Evolutionary conservation across 2,113 vertebrate species (phyloP).

Genomic region (Hassar affinis): DNA sequence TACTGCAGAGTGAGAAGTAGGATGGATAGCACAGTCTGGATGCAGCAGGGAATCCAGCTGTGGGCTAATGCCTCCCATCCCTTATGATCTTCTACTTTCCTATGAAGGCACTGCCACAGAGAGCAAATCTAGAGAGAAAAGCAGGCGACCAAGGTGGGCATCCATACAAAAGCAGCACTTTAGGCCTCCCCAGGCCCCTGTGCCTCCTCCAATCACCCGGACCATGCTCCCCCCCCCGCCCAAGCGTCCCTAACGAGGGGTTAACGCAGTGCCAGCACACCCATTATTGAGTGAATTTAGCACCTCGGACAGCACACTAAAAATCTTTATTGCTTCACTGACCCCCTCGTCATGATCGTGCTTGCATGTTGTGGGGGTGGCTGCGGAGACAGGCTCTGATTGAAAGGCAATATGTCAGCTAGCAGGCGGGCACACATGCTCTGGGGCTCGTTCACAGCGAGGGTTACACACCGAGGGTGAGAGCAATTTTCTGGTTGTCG

Average conservation of each 20-base stretch:
- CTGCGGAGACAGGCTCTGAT: conserved; percentile 86
- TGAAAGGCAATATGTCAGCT: conserved; percentile 99
- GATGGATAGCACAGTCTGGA: conserved; percentile 50
- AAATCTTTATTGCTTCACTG: conserved; percentile 89
- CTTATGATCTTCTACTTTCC: conserved; percentile 61
- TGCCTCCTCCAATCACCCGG: conserved; percentile 73
- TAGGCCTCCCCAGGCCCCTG: conserved; percentile 69
- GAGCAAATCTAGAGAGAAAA: conserved; percentile 65
- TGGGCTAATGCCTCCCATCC: conserved; percentile 67
- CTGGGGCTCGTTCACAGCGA: conserved; percentile 90
- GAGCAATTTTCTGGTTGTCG: conserved; percentile 88
- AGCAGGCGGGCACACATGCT: conserved; percentile 96
- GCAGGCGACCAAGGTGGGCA: conserved; percentile 60
- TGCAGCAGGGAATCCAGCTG: conserved; percentile 65
- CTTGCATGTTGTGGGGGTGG: conserved; percentile 85
- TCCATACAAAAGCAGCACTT: conserved; percentile 80
- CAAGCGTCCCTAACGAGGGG: conserved; percentile 80
- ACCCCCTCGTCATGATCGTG: conserved; percentile 94
- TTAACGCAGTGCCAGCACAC: conserved; percentile 87
- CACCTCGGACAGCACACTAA: conserved; percentile 91
- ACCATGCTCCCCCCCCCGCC: conserved; percentile 60
- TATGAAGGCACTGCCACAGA: conserved; percentile 61
- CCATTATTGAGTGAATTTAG: conserved; percentile 94
- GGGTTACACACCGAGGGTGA: conserved; percentile 82
- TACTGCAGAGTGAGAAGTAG: conserved; percentile 4